Conservation (phyloP, 1,140 invertebrate genomes). For the Pachyrhynchus sulphureomaculatus region DNA sequence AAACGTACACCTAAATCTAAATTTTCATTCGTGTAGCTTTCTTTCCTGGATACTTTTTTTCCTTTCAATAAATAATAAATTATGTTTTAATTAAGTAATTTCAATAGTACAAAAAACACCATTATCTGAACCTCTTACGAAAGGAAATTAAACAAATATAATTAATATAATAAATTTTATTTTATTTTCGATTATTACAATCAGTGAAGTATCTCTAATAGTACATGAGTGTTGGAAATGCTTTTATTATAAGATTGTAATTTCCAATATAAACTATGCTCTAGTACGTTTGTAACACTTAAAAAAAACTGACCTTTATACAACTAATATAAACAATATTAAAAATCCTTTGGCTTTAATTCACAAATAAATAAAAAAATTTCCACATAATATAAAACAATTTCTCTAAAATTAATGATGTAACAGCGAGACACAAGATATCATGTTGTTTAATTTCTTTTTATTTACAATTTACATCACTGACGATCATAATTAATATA, state of each 20-base stretch:
- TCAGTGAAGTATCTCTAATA: constrained; percentile 31
- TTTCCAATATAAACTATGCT: constrained; percentile 18
- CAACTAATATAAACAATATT: constrained; percentile 12
- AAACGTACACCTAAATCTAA: too few relatives aligned
- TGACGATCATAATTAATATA: too few relatives aligned
- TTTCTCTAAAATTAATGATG: background rate
- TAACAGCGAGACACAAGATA: constrained; percentile 1
- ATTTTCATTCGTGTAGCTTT: too few relatives aligned
- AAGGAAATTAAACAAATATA: background rate
- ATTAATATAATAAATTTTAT: constrained; percentile 32
- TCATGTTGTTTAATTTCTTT: too few relatives aligned
- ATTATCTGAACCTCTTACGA: too few relatives aligned
- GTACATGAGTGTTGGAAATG: constrained; percentile 28
- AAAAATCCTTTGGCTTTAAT: constrained; percentile 30
- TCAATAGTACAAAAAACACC: too few relatives aligned
- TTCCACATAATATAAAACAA: constrained; percentile 19
- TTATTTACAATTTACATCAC: too few relatives aligned
- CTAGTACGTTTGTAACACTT: constrained; percentile 16
- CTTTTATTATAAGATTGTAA: constrained; percentile 18
- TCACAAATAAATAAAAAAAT: constrained; percentile 24
- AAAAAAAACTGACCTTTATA: constrained; percentile 1
- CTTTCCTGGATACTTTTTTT: too few relatives aligned
- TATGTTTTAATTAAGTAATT: too few relatives aligned
- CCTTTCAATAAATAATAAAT: too few relatives aligned
- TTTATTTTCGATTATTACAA: constrained; percentile 24